A percentile compares a stretch with the other conserved stretches of the same genome.
These are phyloP conservation scores for Lasioglossum calceatum DNA, from an alignment of 2,888 invertebrate species.

Conservation along the genomic window DNA sequence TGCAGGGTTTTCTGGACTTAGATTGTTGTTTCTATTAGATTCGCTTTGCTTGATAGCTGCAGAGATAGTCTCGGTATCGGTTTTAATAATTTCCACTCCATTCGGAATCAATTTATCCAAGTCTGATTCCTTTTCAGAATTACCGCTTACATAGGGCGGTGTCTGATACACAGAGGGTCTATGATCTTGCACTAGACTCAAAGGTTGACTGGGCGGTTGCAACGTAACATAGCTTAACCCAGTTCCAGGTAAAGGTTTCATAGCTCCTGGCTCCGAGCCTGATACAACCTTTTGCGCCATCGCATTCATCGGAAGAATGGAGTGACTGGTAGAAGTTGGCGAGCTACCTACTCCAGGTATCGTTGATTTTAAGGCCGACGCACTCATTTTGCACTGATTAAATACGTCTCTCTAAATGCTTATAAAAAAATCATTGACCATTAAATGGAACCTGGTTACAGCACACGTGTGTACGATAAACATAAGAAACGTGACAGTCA, in stretches of 20 bases:
- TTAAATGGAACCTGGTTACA: background rate
- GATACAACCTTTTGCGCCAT: conserved; percentile 82
- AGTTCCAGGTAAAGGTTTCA: conserved; percentile 80
- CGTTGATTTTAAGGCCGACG: conserved; percentile 82
- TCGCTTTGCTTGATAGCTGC: conserved; percentile 72
- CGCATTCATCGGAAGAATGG: conserved; percentile 82
- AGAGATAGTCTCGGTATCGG: conserved; percentile 67
- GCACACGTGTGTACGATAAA: background rate
- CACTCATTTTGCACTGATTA: conserved; percentile 78
- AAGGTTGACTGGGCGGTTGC: conserved; percentile 80
- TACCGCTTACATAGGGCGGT: conserved; percentile 73
- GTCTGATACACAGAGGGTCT: conserved; percentile 80
- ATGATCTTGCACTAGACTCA: conserved; percentile 83
- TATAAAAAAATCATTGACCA: conserved; percentile 24
- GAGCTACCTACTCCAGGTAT: conserved; percentile 82
- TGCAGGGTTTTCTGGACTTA: conserved; percentile 74
- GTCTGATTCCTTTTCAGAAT: conserved; percentile 74
- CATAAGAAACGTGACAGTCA: background rate
- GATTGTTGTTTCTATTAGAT: conserved; percentile 78
- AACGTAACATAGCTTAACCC: conserved; percentile 81
- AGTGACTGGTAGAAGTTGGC: conserved; percentile 78
- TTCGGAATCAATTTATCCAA: conserved; percentile 78
- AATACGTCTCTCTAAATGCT: conserved; percentile 50
- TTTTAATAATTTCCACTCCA: conserved; percentile 76
- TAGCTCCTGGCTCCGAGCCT: conserved; percentile 75